A percentile compares a stretch with the other conserved stretches of the same genome.
Evolutionary conservation across 2,113 vertebrate species (phyloP).

Genomic region (Odontesthes bonariensis): DNA sequence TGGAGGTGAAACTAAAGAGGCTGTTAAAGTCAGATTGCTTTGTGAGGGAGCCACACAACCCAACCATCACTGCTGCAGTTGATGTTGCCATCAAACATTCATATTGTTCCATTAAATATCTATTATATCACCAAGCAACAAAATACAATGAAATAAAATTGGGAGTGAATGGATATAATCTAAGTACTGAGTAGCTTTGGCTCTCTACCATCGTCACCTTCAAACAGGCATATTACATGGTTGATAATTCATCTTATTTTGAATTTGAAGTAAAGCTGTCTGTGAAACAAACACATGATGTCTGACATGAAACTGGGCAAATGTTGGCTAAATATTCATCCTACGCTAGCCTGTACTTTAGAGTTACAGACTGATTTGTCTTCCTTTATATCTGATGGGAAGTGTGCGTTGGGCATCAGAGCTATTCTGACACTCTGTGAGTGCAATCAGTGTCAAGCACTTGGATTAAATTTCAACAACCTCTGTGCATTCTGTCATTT

Average conservation of each 20-base stretch:
- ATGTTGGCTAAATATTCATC: not conserved
- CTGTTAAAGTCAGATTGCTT: not conserved
- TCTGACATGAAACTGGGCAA: not conserved
- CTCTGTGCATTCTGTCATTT: slow-evolving; percentile 9
- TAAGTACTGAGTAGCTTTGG: not conserved
- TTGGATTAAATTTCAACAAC: slow-evolving; percentile 24
- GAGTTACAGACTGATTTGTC: too few species aligned
- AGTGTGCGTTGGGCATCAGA: not conserved
- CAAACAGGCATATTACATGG: not conserved
- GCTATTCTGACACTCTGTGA: not conserved
- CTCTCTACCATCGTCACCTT: not conserved
- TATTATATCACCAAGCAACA: not conserved
- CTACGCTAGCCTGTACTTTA: not conserved
- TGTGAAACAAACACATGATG: not conserved
- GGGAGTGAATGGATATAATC: not conserved
- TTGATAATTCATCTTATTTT: slow-evolving; percentile 2
- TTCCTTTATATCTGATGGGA: not conserved
- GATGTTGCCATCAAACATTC: not conserved
- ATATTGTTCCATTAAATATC: not conserved
- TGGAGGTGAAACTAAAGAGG: not conserved
- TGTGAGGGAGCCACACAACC: not conserved
- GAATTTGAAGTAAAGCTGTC: not conserved
- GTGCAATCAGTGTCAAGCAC: slow-evolving; percentile 3
- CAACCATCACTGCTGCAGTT: not conserved
- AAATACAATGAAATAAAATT: not conserved